Conservation (phyloP, 2,113 vertebrate species). For the Egretta garzetta region DNA sequence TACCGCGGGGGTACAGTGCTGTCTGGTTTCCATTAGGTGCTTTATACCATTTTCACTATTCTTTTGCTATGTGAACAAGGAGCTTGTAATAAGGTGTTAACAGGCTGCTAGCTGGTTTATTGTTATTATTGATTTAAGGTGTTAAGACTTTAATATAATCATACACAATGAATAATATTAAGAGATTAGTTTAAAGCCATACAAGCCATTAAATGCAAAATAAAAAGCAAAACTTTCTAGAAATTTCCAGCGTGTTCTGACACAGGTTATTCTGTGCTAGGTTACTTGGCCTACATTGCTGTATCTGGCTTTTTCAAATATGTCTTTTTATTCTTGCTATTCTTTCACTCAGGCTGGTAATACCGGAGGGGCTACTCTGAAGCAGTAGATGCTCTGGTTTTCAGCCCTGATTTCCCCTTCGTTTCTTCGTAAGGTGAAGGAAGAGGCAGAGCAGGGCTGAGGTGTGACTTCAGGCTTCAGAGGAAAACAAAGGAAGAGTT, state of each 20-base stretch:
- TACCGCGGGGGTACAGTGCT: background rate
- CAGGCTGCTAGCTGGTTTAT: constrained; percentile 60
- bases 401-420: background rate
- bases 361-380: background rate
- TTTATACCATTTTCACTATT: background rate
- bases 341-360: background rate
- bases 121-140: constrained; percentile 46
- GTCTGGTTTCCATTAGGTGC: constrained; percentile 66
- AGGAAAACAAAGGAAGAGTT: background rate
- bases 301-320: background rate
- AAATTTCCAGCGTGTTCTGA: background rate
- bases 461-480: background rate
- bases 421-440: background rate
- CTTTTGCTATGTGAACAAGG: background rate
- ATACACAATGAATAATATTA: constrained; percentile 13
- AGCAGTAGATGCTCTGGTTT: background rate
- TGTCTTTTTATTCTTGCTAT: background rate
- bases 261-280: background rate
- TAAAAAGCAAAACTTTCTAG: background rate
- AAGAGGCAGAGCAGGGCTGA: background rate
- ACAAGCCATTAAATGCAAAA: background rate
- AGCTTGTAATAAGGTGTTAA: constrained; percentile 67
- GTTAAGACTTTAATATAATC: constrained; percentile 59
- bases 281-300: background rate
- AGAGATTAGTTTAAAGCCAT: constrained; percentile 22